A percentile compares a stretch with the other conserved stretches of the same genome.
phyloP scores from a whole-genome alignment of 2,797 vertebrate genomes.

The Microcaecilia unicolor region DNA sequence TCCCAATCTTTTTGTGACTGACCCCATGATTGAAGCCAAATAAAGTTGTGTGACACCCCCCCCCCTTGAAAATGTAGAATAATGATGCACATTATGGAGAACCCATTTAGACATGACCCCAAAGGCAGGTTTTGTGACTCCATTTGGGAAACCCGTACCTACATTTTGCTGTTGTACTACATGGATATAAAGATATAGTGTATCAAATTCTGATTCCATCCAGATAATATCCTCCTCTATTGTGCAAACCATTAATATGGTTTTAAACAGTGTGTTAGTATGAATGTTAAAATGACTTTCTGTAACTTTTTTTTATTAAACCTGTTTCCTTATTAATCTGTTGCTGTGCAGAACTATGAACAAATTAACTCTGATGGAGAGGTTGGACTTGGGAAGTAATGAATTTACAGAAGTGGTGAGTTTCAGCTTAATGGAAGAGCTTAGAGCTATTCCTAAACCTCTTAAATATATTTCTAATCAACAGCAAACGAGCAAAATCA shows the following conservation, averaged over 20 bases:
- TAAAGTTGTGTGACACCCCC: no score
- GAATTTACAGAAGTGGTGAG: conserved; percentile 99
- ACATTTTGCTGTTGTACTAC: no score
- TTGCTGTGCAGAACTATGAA: conserved; percentile 82
- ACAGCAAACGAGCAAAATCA: conserved; percentile 8
- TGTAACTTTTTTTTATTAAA: conserved; percentile 4
- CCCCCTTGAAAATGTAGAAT: no score
- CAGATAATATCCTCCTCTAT: not conserved
- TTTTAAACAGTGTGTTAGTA: not conserved
- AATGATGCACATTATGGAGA: no score
- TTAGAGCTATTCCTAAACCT: not conserved
- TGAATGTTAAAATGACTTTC: not conserved
- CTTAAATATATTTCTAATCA: conserved; percentile 16
- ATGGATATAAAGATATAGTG: no score
- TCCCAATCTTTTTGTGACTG: no score
- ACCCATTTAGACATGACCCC: no score
- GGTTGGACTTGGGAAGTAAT: conserved; percentile 96
- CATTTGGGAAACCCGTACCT: no score
- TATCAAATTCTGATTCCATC: not conserved
- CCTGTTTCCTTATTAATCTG: conserved; percentile 27
- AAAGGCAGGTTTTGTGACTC: no score
- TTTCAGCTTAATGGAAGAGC: conserved; percentile 17
- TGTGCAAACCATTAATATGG: not conserved
- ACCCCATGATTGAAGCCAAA: no score
- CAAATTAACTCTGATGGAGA: conserved; percentile 90